phyloP scores from a whole-genome alignment of 2,797 vertebrate genomes.

The Sebastes vulpes region DNA sequence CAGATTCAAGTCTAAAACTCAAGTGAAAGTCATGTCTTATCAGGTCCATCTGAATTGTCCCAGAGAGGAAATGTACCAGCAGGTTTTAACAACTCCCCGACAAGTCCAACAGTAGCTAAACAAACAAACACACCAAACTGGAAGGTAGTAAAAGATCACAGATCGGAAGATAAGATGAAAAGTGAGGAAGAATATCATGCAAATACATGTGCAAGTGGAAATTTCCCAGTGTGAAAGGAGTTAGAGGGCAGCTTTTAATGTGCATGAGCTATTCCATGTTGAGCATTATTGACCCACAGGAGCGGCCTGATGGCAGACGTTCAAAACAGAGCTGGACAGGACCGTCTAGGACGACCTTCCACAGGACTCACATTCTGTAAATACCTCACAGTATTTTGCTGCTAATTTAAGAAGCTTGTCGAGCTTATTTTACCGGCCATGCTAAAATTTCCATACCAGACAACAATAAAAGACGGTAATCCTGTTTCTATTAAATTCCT shows the following conservation, averaged over 20 bases:
- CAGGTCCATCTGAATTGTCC: neutral
- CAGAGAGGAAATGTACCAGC: neutral
- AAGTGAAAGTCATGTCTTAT: neutral
- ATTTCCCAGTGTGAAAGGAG: neutral
- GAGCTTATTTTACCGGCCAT: neutral
- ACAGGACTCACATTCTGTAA: constrained; percentile 37
- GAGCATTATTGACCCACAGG: neutral
- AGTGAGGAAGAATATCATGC: neutral
- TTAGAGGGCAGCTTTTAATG: neutral
- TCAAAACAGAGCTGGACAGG: neutral
- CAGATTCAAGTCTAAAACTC: neutral
- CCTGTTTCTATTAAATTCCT: constrained; percentile 38
- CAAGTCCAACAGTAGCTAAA: neutral
- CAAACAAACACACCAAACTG: neutral
- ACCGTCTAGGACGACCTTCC: neutral
- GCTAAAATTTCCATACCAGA: constrained; percentile 9
- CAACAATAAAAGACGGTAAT: constrained; percentile 32
- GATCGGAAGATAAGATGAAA: neutral
- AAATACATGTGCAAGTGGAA: neutral
- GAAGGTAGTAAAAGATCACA: neutral
- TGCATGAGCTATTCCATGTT: neutral
- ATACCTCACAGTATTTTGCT: constrained; percentile 31
- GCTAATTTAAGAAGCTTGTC: constrained; percentile 30
- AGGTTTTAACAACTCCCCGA: neutral
- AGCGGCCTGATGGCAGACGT: neutral